phyloP scores from a whole-genome alignment of 2,888 invertebrate genomes.

The Hirtodrosophila cameraria region DNA sequence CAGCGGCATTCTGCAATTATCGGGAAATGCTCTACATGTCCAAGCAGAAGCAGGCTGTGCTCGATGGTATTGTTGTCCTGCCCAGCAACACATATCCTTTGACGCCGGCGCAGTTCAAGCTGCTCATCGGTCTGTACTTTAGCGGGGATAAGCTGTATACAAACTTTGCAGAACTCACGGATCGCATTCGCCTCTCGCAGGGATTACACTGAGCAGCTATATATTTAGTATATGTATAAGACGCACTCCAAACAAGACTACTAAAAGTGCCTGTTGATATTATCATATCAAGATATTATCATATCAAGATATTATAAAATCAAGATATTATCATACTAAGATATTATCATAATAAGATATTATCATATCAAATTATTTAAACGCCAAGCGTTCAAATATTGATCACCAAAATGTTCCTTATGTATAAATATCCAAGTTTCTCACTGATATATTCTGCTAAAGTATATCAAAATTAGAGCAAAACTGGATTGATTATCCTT shows the following conservation, averaged over 20 bases:
- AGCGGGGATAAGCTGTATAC: slow-evolving; percentile 49
- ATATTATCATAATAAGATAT: no score
- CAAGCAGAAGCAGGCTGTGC: slow-evolving; percentile 2
- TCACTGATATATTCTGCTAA: background rate
- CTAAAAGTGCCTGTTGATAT: slow-evolving; percentile 2
- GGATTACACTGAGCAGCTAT: slow-evolving; percentile 1
- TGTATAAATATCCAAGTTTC: background rate
- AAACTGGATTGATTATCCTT: background rate
- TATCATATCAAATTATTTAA: background rate
- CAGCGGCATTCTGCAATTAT: slow-evolving; percentile 57
- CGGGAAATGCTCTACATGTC: slow-evolving; percentile 31
- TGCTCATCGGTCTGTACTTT: slow-evolving; percentile 71
- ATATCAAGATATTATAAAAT: slow-evolving; percentile 3
- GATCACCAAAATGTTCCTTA: slow-evolving; percentile 11
- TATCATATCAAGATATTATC: background rate
- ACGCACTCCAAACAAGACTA: background rate
- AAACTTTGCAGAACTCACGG: slow-evolving; percentile 41
- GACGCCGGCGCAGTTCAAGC: slow-evolving; percentile 59
- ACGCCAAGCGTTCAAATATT: slow-evolving; percentile 2
- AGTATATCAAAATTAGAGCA: slow-evolving; percentile 14
- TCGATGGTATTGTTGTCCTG: slow-evolving; percentile 61
- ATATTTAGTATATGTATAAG: no score
- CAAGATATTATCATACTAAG: background rate
- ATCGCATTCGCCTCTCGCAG: slow-evolving; percentile 27
- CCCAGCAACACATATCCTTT: slow-evolving; percentile 50